Base-by-base conservation (phyloP, 2,888 invertebrate species). In the Acheta domesticus region DNA sequence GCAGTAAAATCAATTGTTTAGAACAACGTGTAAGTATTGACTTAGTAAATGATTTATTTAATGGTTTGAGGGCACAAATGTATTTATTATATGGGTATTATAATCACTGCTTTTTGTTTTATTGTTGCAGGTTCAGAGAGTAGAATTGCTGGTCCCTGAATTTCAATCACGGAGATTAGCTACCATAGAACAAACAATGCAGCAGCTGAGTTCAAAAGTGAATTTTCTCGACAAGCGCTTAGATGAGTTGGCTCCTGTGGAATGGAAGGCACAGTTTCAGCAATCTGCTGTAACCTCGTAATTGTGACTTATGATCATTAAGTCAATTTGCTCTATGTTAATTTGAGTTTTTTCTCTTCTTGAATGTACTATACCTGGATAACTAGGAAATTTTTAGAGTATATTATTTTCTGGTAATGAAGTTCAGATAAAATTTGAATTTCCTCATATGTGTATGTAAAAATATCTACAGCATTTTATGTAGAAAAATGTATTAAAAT, bases 211-310 rank as follows among this genome's bases (percentile, higher is more conserved):
- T 36, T 48, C 79, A 14, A 82, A 81, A 23, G 82, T 82, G 16
- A 49, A 82, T 48, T 82, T 82, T 77, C 80, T 82, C 23, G 80
- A 81, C 75, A 80, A 78, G 14, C 80, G 82, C 11, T 48, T 82
- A 2, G 82, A 82, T 77, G 82, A 82, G n/a, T 50, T 82, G 76
- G 62, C 79, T 19, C 82, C 82, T 8, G 16, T 48, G 19, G 82
- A 82, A 36, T 82, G 82, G 82, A 82, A 81, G 23, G 77, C 73
- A 11, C 78, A 80, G n/a, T 14, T 81, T 48, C 75, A 80, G 78
- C 75, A 75, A 79, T n/a, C 76, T 12, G 19, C 73, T 12, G 76
- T 50, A 20, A 50, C 76, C 19, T 76, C 48, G 48, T 48, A 62
- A 62, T 62, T 19, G 62, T 8, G 36, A 36, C 36, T 36, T 36